These are phyloP conservation scores for Petrocephalus sullivani DNA, from an alignment of 2,797 vertebrate species.

Conservation along the genomic window DNA sequence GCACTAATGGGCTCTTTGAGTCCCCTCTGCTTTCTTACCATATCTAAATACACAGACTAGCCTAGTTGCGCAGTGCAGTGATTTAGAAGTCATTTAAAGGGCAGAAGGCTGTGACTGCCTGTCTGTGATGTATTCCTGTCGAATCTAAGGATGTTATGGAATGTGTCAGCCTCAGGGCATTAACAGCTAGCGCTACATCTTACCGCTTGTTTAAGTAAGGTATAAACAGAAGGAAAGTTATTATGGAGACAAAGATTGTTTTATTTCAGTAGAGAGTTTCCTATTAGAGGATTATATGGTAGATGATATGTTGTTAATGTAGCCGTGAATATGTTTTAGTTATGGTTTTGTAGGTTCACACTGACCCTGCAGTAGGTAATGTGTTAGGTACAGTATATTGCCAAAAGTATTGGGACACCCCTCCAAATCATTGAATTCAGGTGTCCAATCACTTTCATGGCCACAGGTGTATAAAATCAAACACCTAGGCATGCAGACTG, in stretches of 20 bases:
- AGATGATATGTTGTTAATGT: not conserved
- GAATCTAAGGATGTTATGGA: not conserved
- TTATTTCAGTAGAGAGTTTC: not conserved
- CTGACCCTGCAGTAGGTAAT: not conserved
- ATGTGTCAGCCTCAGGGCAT: not conserved
- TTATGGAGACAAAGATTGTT: not conserved
- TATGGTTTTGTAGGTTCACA: not conserved
- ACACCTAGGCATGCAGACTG: no score
- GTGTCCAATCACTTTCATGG: no score
- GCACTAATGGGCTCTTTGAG: not conserved
- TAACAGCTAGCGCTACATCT: not conserved
- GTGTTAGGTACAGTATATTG: not conserved
- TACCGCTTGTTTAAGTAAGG: slow-evolving; percentile 18
- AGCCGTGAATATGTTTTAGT: not conserved
- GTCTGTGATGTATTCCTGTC: not conserved
- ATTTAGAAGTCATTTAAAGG: not conserved
- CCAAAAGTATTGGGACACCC: no score
- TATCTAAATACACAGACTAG: not conserved
- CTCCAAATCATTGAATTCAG: no score
- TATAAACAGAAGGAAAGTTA: slow-evolving; percentile 19
- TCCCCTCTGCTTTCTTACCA: not conserved
- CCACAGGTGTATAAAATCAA: no score
- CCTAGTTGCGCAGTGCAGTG: not conserved
- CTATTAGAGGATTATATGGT: not conserved
- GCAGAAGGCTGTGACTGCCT: not conserved